Evolutionary conservation across 2,113 vertebrate species (phyloP).

Genomic region (Gopherus evgoodei): DNA sequence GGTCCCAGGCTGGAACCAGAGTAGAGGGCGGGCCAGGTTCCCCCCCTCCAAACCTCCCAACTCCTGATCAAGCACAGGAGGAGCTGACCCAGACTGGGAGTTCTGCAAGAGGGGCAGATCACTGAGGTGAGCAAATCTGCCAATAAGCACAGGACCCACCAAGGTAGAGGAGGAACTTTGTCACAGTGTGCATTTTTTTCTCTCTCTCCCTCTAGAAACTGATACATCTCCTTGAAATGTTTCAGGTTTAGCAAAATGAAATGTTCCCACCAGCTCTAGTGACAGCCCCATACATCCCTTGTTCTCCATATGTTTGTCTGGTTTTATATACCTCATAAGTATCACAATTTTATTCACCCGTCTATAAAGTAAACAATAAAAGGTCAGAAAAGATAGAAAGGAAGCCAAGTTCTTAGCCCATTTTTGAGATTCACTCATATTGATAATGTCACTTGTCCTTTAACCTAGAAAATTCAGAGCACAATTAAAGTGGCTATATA

Average conservation of each 20-base stretch:
- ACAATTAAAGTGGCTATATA: neutral
- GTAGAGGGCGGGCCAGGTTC: no score
- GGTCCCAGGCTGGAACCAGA: no score
- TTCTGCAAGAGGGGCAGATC: no score
- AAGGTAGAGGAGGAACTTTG: no score
- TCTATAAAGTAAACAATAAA: neutral
- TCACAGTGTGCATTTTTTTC: neutral
- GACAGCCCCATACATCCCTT: neutral
- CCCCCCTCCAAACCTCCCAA: no score
- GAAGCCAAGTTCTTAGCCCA: neutral
- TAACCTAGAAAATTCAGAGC: neutral
- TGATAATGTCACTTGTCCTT: neutral
- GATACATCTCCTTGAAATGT: neutral
- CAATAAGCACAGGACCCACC: no score
- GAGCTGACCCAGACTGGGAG: no score
- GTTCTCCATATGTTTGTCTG: neutral
- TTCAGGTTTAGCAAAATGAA: neutral
- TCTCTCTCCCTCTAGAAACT: neutral
- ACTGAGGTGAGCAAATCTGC: no score
- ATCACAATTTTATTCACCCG: neutral
- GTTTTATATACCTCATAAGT: neutral
- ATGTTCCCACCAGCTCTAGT: neutral
- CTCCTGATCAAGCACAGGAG: no score
- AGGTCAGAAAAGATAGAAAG: neutral
- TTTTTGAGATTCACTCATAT: neutral